These are phyloP conservation scores for Tichodroma muraria DNA, from an alignment of 2,113 vertebrate genomes.

Conservation along the genomic window DNA sequence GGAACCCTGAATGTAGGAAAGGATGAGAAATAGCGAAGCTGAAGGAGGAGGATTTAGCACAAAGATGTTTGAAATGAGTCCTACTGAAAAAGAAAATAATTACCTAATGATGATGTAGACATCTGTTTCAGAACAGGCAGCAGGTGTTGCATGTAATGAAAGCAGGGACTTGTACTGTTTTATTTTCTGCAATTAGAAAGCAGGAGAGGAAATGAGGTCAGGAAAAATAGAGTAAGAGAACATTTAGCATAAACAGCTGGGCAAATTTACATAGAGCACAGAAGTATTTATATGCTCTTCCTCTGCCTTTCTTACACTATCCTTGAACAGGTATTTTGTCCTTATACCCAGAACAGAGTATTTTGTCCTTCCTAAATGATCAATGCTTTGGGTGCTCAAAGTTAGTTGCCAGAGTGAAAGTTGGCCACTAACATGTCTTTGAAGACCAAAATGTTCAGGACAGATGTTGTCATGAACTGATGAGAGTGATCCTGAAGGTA, in stretches of 20 bases:
- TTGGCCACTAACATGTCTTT: neutral
- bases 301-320: neutral
- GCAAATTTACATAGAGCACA: neutral
- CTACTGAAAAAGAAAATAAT: neutral
- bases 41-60: neutral
- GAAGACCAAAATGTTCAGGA: neutral
- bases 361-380: neutral
- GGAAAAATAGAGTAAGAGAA: slow-evolving; percentile 10
- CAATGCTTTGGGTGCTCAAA: neutral
- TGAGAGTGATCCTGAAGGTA: neutral
- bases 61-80: neutral
- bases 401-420: neutral
- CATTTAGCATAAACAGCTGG: slow-evolving; percentile 4
- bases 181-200: slow-evolving; percentile 23
- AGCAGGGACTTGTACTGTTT: slow-evolving; percentile 3
- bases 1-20: neutral
- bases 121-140: slow-evolving; percentile 43
- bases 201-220: slow-evolving; percentile 13
- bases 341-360: neutral
- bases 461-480: neutral
- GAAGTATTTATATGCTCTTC: neutral
- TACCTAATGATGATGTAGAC: slow-evolving; percentile 17
- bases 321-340: neutral
- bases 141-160: slow-evolving; percentile 42
- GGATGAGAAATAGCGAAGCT: neutral